phyloP scores from a whole-genome alignment of 1,140 invertebrate species.

The Anadara kagoshimensis region DNA sequence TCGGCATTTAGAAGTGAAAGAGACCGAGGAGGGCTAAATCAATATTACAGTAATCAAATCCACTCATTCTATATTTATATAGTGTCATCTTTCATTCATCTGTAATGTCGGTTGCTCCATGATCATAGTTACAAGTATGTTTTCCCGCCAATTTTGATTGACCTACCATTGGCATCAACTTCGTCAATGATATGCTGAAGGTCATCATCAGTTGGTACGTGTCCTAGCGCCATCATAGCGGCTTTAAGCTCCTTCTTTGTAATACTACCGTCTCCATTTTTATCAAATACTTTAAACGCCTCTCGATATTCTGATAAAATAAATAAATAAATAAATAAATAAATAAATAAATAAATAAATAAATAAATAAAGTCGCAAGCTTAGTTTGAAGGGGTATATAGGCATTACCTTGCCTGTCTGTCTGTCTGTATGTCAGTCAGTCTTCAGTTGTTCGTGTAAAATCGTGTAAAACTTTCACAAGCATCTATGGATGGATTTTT shows the following conservation, averaged over 20 bases:
- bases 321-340: background rate
- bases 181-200: conserved; percentile 39
- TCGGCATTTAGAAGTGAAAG: too few species aligned
- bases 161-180: conserved; percentile 4
- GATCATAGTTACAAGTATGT: background rate
- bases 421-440: too few species aligned
- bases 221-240: conserved; percentile 97
- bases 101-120: background rate
- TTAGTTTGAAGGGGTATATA: too few species aligned
- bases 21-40: too few species aligned
- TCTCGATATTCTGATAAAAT: conserved; percentile 52
- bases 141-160: background rate
- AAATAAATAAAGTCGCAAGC: too few species aligned
- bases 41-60: too few species aligned
- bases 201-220: conserved; percentile 50
- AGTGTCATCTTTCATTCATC: background rate
- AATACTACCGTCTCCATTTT: conserved; percentile 97
- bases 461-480: too few species aligned
- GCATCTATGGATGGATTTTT: too few species aligned
- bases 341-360: too few species aligned
- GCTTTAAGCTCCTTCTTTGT: conserved; percentile 99
- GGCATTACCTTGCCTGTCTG: too few species aligned
- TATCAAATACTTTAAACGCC: conserved; percentile 57
- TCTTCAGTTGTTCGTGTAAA: too few species aligned
- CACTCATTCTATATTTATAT: too few species aligned